These are phyloP conservation scores for Chirona hameri DNA, from an alignment of 2,888 invertebrate genomes.

Conservation along the genomic window DNA sequence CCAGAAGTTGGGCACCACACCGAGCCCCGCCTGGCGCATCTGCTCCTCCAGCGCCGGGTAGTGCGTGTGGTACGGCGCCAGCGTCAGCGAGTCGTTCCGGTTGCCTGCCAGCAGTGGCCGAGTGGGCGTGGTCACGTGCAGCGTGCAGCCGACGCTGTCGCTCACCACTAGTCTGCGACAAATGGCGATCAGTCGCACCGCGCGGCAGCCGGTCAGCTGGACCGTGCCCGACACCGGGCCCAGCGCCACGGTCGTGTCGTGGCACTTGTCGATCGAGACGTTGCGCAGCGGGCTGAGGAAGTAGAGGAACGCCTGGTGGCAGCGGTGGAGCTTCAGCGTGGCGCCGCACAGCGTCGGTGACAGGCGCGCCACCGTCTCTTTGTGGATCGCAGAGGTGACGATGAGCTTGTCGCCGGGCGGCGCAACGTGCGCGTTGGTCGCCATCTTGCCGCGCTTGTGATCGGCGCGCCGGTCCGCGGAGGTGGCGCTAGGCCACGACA, in stretches of 20 bases:
- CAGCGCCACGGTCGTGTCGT: conserved; percentile 48
- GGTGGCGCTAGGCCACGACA: not conserved
- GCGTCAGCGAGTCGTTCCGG: conserved; percentile 44
- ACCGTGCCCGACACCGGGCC: conserved; percentile 49
- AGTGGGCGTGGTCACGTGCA: conserved; percentile 49
- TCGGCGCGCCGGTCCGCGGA: conserved; percentile 3
- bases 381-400: conserved; percentile 2
- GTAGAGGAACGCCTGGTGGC: conserved; percentile 29
- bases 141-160: conserved; percentile 46
- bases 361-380: conserved; percentile 25
- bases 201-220: conserved; percentile 48
- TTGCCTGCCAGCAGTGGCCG: conserved; percentile 48
- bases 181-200: conserved; percentile 46
- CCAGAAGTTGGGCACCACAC: conserved; percentile 47
- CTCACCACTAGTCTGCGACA: conserved; percentile 46
- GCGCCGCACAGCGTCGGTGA: conserved; percentile 8
- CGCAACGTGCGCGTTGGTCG: conserved; percentile 26
- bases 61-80: conserved; percentile 49
- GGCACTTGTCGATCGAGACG: conserved; percentile 43
- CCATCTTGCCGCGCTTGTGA: conserved; percentile 27
- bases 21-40: conserved; percentile 46
- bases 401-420: conserved; percentile 13
- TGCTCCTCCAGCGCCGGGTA: conserved; percentile 49
- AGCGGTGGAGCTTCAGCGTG: conserved; percentile 24
- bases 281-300: conserved; percentile 36